A percentile compares a stretch with the other conserved stretches of the same genome.
Evolutionary conservation across 2,113 vertebrate genomes (phyloP).

Genomic region (Glaucomys volans): DNA sequence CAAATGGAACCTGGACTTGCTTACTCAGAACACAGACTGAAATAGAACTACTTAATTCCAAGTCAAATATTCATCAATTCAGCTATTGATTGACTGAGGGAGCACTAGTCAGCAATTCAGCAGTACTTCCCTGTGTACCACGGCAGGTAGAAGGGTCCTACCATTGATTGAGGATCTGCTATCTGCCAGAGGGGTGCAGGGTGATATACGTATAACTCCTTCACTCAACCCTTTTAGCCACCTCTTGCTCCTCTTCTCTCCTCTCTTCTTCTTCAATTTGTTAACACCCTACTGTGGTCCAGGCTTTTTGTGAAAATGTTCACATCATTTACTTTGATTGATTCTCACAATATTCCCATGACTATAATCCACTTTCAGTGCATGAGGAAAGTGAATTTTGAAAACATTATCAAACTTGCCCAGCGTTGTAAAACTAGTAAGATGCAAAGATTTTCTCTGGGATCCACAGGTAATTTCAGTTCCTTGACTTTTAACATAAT

Average conservation of each 20-base stretch:
- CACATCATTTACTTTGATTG: neutral
- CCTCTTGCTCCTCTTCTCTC: neutral
- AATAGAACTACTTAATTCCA: slow-evolving; percentile 27
- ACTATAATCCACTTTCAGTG: neutral
- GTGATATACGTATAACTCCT: neutral
- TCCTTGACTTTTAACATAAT: neutral
- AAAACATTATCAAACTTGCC: neutral
- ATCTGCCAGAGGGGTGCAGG: neutral
- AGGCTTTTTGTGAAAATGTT: neutral
- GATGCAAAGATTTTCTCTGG: neutral
- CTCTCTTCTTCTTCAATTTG: neutral
- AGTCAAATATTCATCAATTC: slow-evolving; percentile 48
- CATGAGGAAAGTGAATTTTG: neutral
- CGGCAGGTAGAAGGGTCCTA: too few species aligned
- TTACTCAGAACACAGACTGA: slow-evolving; percentile 43
- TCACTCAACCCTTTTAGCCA: neutral
- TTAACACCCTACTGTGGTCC: neutral
- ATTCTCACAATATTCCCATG: neutral
- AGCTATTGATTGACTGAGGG: slow-evolving; percentile 12
- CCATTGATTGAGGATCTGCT: neutral
- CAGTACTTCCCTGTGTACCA: neutral
- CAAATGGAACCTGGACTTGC: neutral
- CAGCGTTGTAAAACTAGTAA: neutral
- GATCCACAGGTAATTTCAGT: neutral
- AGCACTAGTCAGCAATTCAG: neutral